Evolutionary conservation across 2,113 vertebrate genomes (phyloP).

Genomic region (Antechinus stuartii): DNA sequence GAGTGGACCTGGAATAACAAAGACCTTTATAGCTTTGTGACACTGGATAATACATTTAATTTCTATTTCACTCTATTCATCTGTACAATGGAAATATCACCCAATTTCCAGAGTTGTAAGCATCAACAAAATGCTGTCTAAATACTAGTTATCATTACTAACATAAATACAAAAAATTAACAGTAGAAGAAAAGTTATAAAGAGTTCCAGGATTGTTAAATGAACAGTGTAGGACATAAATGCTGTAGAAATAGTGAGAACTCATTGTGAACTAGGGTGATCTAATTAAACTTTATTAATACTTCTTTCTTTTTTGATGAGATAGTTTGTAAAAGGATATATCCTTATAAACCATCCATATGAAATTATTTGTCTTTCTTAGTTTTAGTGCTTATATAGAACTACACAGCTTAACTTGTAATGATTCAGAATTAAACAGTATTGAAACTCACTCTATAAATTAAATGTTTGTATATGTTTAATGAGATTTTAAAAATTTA

Average conservation of each 20-base stretch:
- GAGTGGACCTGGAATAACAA: background rate
- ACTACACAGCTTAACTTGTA: background rate
- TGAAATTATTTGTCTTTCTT: background rate
- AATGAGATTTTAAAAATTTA: background rate
- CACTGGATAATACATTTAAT: background rate
- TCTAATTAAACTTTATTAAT: background rate
- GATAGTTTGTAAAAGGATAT: background rate
- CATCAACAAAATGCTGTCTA: background rate
- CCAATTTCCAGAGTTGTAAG: background rate
- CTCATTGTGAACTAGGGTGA: background rate
- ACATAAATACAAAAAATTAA: background rate
- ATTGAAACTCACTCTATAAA: background rate
- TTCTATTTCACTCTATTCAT: background rate
- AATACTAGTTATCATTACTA: background rate
- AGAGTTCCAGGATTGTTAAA: background rate
- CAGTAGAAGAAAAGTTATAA: background rate
- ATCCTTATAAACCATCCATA: background rate
- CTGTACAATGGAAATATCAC: background rate
- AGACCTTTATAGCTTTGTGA: background rate
- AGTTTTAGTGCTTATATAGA: background rate
- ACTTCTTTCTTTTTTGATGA: background rate
- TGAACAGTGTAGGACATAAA: background rate
- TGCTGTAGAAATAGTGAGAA: background rate
- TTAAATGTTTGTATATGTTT: background rate
- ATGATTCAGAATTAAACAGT: background rate